Base-by-base conservation (phyloP, 2,888 invertebrate species). In the Oscheius sp. region DNA sequence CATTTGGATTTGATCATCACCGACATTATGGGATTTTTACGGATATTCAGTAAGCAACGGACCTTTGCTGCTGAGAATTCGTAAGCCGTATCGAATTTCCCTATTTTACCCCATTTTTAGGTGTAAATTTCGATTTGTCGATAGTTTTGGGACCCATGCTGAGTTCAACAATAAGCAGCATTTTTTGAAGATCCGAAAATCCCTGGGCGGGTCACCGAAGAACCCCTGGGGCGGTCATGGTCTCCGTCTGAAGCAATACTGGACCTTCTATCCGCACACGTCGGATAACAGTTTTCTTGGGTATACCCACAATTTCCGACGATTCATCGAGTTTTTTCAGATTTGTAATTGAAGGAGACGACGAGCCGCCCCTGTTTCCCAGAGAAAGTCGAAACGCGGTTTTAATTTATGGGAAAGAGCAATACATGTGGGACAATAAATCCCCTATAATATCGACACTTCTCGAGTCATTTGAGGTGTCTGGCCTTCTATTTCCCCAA, bases 241-340 rank as follows among this genome's bases (percentile, higher is more conserved):
- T 59, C 86, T 90, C n/a, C 84, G 87, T 56, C 88, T 89, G 12
- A 71, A 77, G 9, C 81, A 82, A 69, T 86, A 88, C 23, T 87
- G 90, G 89, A 86, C 85, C 23, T 77, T 86, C 71, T 86, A 82
- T 63, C 86, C 90, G 21, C 90, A 90, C 77, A 89, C 90, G 1
- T 89, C 89, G 16, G 90, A 90, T 81, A 90, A 90, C 82, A 89
- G 90, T 0, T 90, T 90, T 78, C 89, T 90, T 86, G 90, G 90
- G 7, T 90, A 90, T 83, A 89, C 90, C 3, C 35, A 2, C 56
- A 35, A 6, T 25, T 5, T 23, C 5, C 27, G 21, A n/a, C 16
- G 23, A 53, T 18, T 53, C 35, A 27, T 49, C 13, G 5, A 7
- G 16, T 3, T 45, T 45, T 49, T 49, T 52, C 45, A 68, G 68